Evolutionary conservation across 2,888 invertebrate species (phyloP).

Genomic region (Prionchulus punctatus): DNA sequence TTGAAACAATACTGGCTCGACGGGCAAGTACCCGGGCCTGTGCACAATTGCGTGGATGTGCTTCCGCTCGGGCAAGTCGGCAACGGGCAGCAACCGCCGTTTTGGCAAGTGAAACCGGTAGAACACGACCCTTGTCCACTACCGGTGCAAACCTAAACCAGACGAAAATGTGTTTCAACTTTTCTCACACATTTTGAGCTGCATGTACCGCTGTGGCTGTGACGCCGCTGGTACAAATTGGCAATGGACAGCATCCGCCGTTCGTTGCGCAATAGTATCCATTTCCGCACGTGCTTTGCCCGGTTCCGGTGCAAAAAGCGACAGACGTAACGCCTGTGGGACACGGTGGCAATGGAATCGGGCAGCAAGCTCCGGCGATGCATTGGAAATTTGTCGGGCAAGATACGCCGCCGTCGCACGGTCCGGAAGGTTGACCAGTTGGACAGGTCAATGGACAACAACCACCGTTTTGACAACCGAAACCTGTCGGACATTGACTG

Average conservation of each 20-base stretch:
- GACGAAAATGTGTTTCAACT: neutral
- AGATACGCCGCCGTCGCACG: neutral
- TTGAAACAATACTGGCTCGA: constrained; percentile 9
- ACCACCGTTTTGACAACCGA: neutral
- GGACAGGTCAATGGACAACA: neutral
- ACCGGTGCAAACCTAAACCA: neutral
- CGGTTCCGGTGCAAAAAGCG: neutral
- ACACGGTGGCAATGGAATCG: constrained; percentile 1
- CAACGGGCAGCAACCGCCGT: constrained; percentile 8
- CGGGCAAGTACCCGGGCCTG: constrained; percentile 9
- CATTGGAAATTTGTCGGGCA: constrained; percentile 8
- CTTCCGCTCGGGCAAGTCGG: constrained; percentile 1
- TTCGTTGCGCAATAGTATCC: no score
- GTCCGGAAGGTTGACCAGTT: neutral
- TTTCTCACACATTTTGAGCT: neutral
- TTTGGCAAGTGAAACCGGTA: constrained; percentile 3
- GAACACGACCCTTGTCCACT: neutral
- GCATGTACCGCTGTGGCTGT: neutral
- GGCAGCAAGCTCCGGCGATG: constrained; percentile 8
- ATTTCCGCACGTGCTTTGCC: constrained; percentile 6
- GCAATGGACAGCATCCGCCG: constrained; percentile 9
- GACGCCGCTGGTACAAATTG: constrained; percentile 2
- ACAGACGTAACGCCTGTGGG: neutral
- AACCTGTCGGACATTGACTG: neutral
- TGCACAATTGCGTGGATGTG: neutral